Percentiles rank a stretch among this genome's conserved stretches.
Evolutionary conservation across 2,113 vertebrate genomes (phyloP).

Genomic region (Suricata suricatta): DNA sequence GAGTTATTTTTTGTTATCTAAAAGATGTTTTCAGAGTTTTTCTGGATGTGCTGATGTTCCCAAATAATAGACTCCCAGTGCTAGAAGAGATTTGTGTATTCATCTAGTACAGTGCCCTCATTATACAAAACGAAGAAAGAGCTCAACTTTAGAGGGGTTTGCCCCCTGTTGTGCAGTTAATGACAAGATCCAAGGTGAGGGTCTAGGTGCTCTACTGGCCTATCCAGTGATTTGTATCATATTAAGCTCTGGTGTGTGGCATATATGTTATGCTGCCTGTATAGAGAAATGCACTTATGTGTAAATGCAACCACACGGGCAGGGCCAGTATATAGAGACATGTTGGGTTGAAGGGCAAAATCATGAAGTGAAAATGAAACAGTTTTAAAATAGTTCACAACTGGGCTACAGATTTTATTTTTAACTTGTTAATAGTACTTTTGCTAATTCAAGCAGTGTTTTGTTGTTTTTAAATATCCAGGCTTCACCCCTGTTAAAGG

Average conservation of each 20-base stretch:
- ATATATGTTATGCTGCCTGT: not conserved
- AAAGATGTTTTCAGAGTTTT: not conserved
- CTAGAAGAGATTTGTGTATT: not conserved
- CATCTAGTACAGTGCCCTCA: not conserved
- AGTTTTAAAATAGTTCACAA: conserved; percentile 32
- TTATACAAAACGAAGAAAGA: not conserved
- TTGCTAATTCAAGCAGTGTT: conserved; percentile 14
- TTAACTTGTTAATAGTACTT: not conserved
- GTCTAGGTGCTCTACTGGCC: not conserved
- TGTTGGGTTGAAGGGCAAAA: not conserved
- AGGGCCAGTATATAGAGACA: not conserved
- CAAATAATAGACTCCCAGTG: not conserved
- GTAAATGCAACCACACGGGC: not conserved
- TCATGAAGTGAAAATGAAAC: not conserved
- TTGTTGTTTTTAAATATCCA: not conserved
- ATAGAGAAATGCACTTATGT: not conserved
- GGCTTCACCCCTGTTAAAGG: not conserved
- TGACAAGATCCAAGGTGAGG: not conserved
- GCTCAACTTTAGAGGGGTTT: not conserved
- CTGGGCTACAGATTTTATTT: not conserved
- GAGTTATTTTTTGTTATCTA: not conserved
- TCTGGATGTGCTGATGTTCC: not conserved
- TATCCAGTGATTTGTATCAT: not conserved
- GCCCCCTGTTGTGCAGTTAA: not conserved
- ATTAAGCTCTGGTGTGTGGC: not conserved